Conservation (phyloP, 1,140 invertebrate species). For the Helicorthomorpha holstii region DNA sequence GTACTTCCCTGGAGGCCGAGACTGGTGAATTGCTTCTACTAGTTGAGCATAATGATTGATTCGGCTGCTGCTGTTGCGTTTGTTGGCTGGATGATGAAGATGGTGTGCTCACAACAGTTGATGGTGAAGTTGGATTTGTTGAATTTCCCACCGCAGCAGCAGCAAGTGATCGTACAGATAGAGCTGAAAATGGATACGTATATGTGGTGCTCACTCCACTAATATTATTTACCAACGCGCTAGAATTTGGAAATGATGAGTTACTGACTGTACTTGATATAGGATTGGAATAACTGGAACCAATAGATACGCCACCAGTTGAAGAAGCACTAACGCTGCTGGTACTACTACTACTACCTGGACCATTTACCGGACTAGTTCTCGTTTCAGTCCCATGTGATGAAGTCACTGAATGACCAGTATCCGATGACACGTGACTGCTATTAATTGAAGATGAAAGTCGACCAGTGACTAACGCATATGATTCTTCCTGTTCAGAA, state of each 20-base stretch:
- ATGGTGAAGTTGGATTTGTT: conserved; percentile 18
- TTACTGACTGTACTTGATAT: conserved; percentile 17
- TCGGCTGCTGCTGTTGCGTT: conserved; percentile 4
- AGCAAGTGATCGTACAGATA: conserved; percentile 31
- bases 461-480: neutral
- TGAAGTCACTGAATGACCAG: conserved; percentile 13
- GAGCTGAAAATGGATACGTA: conserved; percentile 40
- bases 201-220: conserved; percentile 21
- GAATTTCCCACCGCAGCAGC: conserved; percentile 19
- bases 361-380: conserved; percentile 4
- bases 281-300: conserved; percentile 13
- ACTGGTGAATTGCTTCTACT: conserved; percentile 12
- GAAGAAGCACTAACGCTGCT: conserved; percentile 2
- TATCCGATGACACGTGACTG: conserved; percentile 9
- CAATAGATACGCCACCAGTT: conserved; percentile 7
- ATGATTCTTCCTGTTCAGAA: conserved; percentile 6
- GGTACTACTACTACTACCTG: neutral
- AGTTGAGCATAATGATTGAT: conserved; percentile 3
- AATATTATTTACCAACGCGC: neutral
- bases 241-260: conserved; percentile 15
- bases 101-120: conserved; percentile 22
- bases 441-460: conserved; percentile 3
- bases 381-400: conserved; percentile 15
- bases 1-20: conserved; percentile 30
- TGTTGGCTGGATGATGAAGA: conserved; percentile 15